Evolutionary conservation across 2,888 invertebrate genomes (phyloP).

Genomic region (Cetonia aurata): DNA sequence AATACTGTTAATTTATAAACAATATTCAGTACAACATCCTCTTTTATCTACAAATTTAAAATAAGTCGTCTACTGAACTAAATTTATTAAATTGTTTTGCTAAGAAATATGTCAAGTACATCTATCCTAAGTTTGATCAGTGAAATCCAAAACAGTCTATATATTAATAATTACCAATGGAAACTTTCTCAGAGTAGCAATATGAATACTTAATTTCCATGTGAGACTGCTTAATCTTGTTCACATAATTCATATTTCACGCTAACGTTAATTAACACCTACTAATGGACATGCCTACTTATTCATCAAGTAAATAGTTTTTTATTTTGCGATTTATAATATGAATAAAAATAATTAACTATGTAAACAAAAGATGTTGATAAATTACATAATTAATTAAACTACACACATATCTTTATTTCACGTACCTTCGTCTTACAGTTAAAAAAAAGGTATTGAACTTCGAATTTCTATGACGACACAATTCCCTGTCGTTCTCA

Average conservation of each 20-base stretch:
- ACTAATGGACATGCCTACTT: not conserved
- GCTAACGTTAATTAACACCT: not conserved
- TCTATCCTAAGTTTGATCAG: too few species aligned
- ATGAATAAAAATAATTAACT: constrained; percentile 19
- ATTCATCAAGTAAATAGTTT: not conserved
- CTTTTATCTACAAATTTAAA: too few species aligned
- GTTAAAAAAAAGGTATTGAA: constrained; percentile 15
- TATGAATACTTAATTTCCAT: too few species aligned
- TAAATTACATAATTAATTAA: constrained; percentile 37
- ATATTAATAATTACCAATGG: too few species aligned
- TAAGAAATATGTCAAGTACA: too few species aligned
- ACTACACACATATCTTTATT: constrained; percentile 22
- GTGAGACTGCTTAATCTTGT: too few species aligned
- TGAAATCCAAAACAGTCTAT: not conserved
- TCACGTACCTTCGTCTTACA: not conserved
- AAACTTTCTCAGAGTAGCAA: too few species aligned
- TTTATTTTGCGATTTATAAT: not conserved
- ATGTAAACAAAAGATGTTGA: constrained; percentile 23
- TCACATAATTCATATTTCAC: too few species aligned
- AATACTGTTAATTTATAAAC: too few species aligned
- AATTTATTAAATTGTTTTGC: too few species aligned
- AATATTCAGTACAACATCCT: too few species aligned
- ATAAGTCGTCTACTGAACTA: too few species aligned
- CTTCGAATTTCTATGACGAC: not conserved
- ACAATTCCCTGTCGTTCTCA: not conserved